A percentile compares a stretch with the other conserved stretches of the same genome.
Evolutionary conservation across 2,888 invertebrate species (phyloP).

Genomic region (Oeneis ivallda): DNA sequence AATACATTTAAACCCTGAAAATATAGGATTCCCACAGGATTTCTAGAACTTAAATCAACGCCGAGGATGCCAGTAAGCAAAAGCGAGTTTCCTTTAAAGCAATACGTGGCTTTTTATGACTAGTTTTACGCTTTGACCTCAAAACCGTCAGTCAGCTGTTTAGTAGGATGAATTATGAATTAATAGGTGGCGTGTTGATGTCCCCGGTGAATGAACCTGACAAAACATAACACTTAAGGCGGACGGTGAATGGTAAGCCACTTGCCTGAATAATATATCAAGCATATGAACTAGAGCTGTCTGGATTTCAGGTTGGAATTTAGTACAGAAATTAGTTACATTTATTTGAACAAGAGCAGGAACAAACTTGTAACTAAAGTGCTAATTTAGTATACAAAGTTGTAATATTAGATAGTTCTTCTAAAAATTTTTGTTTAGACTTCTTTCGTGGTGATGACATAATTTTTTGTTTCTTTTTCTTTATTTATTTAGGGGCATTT

Average conservation of each 20-base stretch:
- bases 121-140: neutral
- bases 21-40: too few species aligned
- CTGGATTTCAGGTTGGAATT: conserved; percentile 7
- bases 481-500: too few species aligned
- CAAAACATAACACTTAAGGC: conserved; percentile 24
- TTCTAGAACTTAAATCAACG: too few species aligned
- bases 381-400: too few species aligned
- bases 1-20: too few species aligned
- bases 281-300: conserved; percentile 15
- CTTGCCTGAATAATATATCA: conserved; percentile 22
- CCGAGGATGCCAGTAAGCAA: too few species aligned
- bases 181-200: conserved; percentile 9
- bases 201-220: conserved; percentile 17
- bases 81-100: too few species aligned
- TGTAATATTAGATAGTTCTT: too few species aligned
- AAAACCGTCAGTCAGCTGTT: conserved; percentile 4
- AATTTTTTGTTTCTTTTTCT: too few species aligned
- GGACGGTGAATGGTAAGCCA: conserved; percentile 15
- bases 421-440: too few species aligned
- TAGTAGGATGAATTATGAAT: conserved; percentile 17
- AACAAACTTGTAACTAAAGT: neutral
- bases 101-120: neutral
- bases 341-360: neutral
- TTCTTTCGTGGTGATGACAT: too few species aligned
- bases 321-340: neutral